Base-by-base conservation (phyloP, 1,140 invertebrate genomes). In the Orchesella cincta region DNA sequence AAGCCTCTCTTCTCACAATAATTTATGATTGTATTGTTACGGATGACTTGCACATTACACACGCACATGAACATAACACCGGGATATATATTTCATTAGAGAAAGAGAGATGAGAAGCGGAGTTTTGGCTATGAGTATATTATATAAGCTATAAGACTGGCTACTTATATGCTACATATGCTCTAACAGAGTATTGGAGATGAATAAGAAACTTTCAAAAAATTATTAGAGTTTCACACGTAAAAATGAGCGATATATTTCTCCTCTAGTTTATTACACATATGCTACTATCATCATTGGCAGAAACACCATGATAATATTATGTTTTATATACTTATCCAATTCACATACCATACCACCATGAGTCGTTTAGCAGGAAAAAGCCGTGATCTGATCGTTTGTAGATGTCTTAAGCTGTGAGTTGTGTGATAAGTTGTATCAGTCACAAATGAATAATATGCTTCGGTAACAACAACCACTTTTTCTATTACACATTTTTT, bases 11-110 rank as follows among this genome's bases (percentile, higher is more conserved):
- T 57, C 52, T 12, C 52, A 57, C 12, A 57, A 26, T 57, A 57
- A 57, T 57, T 57, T 57, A 57, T 57, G 52, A 57, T 3, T 26
- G 3, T 26, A 57, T 57, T 57, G 52, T 57, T 57, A 57, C 52
- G 52, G 52, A 57, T 57, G 52, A 57, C 52, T 57, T 57, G 52
- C 52, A 57, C 8, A 57, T 57, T 57, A 57, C 12, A 23, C 23
- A 57, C 52, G 52, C 23, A 57, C 52, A 57, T 57, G 52, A 12
- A 57, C 52, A 46, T 46, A 46, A 46, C 39, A 46, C 39, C 39
- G 20, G 52, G 12, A 57, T 23, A n/a, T 57, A 3, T 12, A 3
- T 18, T 23, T 57, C 23, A 18, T 8, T n/a, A 57, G 23, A 57
- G 23, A 57, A 57, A 57, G 23, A 23, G 12, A n/a, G 23, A 57